Evolutionary conservation across 2,888 invertebrate species (phyloP), one percentile per base, ranked within the genome.

Genomic region (Halocaridina rubra): DNA sequence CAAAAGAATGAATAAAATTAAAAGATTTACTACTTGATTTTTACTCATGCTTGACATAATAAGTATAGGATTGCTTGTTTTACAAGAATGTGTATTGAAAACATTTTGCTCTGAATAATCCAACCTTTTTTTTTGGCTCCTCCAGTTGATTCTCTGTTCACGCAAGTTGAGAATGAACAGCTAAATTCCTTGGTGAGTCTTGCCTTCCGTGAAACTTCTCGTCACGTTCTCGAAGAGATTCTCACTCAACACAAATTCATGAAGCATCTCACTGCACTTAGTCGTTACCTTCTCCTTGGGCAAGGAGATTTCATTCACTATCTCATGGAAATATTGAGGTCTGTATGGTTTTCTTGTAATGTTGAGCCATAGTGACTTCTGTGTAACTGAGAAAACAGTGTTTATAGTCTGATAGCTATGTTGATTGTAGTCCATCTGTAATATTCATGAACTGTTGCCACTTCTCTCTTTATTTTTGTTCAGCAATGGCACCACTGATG

Each of bases 241-340:
- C 95, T 95, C 89, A 94, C 95, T 88, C 95, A 96, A 89, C 98
- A 97, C 92, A 95, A 96, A 90, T 93, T 98, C 88, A 93, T 97
- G 89, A 96, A 97, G 91, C 98, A 98, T 92, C 93, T 98, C 77
- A 95, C 96, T 90, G 97, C 97, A 27, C 94, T 98, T 91, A 93
- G 97, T 88, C 94, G 96, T 85, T 98, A 98, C 91, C 92, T 99
- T 89, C 92, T 99, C 80, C 93, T 99, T 16, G 97, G 97, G 16
- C 98, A 98, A 92, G 98, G 98, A 0, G 98, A 99, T 92, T 98
- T 98, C 91, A 97, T 98, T 89, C 94, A 96, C 90, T 96, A 97
- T 90, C 93, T 99, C 79, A 95, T 99, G 94, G 96, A 97, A 89
- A 92, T 98, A 86, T 92, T 98, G 88, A 96, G 96, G 97, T n/a